Percentiles rank a stretch among this genome's conserved stretches.
Conservation (phyloP, 2,888 invertebrate species). For the Eristalis pertinax region DNA sequence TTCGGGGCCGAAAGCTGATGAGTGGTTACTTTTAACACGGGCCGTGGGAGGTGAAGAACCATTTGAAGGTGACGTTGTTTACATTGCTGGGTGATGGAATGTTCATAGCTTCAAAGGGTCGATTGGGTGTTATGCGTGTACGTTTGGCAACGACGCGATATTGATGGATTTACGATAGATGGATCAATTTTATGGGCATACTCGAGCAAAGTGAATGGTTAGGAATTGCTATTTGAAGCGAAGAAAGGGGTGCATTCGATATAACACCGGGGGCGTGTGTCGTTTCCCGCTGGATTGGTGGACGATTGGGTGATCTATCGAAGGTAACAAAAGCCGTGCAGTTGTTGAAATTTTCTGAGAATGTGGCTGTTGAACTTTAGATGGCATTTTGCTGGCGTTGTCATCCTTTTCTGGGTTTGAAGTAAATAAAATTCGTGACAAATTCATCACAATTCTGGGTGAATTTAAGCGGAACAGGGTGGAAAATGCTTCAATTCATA, state of each 20-base stretch:
- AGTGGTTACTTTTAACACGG: slow-evolving; percentile 42
- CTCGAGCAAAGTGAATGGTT: slow-evolving; percentile 13
- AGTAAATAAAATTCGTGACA: background rate
- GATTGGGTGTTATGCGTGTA: slow-evolving; percentile 40
- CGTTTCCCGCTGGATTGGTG: too few relatives aligned
- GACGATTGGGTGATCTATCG: background rate
- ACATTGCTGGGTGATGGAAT: slow-evolving; percentile 60
- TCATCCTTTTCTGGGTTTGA: background rate
- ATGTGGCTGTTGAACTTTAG: background rate
- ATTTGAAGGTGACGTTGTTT: slow-evolving; percentile 44
- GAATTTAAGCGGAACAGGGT: background rate
- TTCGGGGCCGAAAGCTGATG: slow-evolving; percentile 39
- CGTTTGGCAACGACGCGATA: slow-evolving; percentile 37
- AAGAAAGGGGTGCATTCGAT: background rate
- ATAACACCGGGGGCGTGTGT: too few relatives aligned
- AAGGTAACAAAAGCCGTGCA: background rate
- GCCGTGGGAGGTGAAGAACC: slow-evolving; percentile 46
- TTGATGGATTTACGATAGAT: slow-evolving; percentile 41
- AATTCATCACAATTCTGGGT: background rate
- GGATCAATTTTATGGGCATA: slow-evolving; percentile 49
- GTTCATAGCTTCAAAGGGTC: slow-evolving; percentile 60
- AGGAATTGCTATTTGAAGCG: background rate
- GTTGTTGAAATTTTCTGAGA: background rate
- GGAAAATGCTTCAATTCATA: background rate
- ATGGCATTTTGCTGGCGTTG: background rate